Conservation (phyloP, 2,888 invertebrate genomes). For the Athalia rosae region DNA sequence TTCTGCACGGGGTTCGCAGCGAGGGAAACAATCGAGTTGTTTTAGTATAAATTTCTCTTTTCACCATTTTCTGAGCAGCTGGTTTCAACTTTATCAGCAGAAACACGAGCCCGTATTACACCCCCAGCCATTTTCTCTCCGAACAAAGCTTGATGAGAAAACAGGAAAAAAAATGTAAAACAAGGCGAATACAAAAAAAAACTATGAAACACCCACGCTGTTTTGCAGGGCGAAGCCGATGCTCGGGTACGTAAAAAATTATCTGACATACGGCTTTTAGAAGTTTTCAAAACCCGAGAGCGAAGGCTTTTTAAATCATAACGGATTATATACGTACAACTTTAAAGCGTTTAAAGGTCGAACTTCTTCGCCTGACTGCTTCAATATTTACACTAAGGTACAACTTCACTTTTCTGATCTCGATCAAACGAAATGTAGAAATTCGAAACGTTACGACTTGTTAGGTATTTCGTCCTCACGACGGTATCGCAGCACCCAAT, state of each 20-base stretch:
- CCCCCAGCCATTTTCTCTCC: background rate
- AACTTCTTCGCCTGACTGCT: background rate
- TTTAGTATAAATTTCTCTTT: background rate
- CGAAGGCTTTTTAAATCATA: conserved; percentile 3
- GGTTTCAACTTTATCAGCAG: background rate
- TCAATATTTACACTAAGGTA: too few relatives aligned
- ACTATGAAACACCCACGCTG: too few relatives aligned
- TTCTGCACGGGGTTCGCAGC: too few relatives aligned
- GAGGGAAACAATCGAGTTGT: background rate
- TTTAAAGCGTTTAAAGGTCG: conserved; percentile 15
- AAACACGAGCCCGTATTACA: background rate
- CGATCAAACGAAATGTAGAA: too few relatives aligned
- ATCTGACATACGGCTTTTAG: too few relatives aligned
- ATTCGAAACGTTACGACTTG: too few relatives aligned
- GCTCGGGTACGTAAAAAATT: too few relatives aligned
- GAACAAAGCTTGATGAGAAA: conserved; percentile 14
- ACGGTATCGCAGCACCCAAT: too few relatives aligned
- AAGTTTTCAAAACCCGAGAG: too few relatives aligned
- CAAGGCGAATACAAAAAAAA: too few relatives aligned
- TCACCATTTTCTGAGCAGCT: background rate
- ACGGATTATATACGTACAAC: conserved; percentile 13
- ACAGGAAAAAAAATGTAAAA: conserved; percentile 1
- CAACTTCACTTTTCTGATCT: too few relatives aligned
- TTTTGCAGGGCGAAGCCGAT: background rate
- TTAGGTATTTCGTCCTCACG: too few relatives aligned